Percentiles rank a stretch among this genome's conserved stretches.
These are phyloP conservation scores for Smittia aterrima DNA, from an alignment of 2,888 invertebrate genomes.

Conservation along the genomic window DNA sequence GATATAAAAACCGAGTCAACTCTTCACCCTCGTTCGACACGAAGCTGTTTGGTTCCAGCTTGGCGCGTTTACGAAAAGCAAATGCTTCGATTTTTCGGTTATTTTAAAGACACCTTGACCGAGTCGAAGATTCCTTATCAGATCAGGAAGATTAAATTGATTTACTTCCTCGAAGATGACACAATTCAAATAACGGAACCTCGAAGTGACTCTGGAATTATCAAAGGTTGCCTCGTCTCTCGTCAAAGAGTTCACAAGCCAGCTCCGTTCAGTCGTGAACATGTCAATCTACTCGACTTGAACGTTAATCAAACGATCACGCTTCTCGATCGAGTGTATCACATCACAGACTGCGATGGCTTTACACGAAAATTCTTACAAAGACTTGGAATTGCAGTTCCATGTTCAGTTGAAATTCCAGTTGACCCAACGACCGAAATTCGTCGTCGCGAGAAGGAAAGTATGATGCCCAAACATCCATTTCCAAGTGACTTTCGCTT, in stretches of 20 bases:
- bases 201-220: constrained; percentile 77
- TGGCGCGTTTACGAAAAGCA: constrained; percentile 90
- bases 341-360: constrained; percentile 80
- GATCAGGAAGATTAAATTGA: constrained; percentile 77
- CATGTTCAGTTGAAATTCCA: constrained; percentile 60
- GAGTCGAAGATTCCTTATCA: constrained; percentile 65
- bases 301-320: constrained; percentile 79
- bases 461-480: constrained; percentile 45
- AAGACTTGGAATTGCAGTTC: constrained; percentile 79
- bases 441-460: constrained; percentile 48
- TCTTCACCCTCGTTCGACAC: constrained; percentile 62
- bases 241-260: constrained; percentile 80
- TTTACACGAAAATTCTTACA: constrained; percentile 84
- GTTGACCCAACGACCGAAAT: constrained; percentile 57
- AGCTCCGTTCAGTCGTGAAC: constrained; percentile 68
- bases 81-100: constrained; percentile 57
- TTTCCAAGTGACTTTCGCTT: constrained; percentile 62
- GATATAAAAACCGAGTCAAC: constrained; percentile 62
- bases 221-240: constrained; percentile 78
- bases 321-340: constrained; percentile 76
- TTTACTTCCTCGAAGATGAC: constrained; percentile 87
- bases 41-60: constrained; percentile 71
- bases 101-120: constrained; percentile 61
- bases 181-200: constrained; percentile 86
- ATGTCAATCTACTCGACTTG: constrained; percentile 80